Evolutionary conservation across 1,140 invertebrate species (phyloP), one percentile per base, ranked within the genome.

Genomic region (Euglossa dilemma): DNA sequence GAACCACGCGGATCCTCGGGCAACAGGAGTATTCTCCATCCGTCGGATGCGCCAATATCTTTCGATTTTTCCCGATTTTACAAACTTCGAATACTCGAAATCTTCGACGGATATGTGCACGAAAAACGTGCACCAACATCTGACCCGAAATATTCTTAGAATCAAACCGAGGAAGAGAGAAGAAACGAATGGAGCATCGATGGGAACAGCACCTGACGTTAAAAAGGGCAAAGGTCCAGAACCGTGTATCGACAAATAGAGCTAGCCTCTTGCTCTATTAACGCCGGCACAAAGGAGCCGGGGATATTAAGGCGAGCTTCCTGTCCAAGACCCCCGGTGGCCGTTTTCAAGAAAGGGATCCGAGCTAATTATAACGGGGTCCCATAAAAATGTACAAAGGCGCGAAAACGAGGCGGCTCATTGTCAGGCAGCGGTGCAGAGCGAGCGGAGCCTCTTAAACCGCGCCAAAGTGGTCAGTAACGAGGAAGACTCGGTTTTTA

Each of bases 401-500:
- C 43, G 59, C 14, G 63, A 66, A 82, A 82, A 85, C 57, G 73
- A 57, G 67, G n/a, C 43, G 59, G 25, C 28, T 50, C 36, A 85
- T 85, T 88, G 83, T 88, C 23, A 59, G 52, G 25, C 47, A 20
- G 80, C 74, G 36, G 43, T 36, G 61, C 4, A 71, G 77, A 85
- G 76, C 80, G 71, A 73, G 45, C 63, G 18, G 43, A n/a, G 59
- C 79, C 85, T 74, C 89, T 91, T 91, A 91, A 92, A 91, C 66
- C 85, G 69, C 74, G 70, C 64, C 86, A 87, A 90, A 91, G 79
- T 87, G 81, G 67, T 25, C 80, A 71, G 87, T 91, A 91, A 90
- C 88, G 85, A 89, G 78, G 67, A 56, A 63, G 52, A 66, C 59
- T 63, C 77, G 80, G 75, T 73, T 85, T 91, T 81, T 79, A 52